Evolutionary conservation across 2,113 vertebrate genomes (phyloP).

Genomic region (Myodes glareolus): DNA sequence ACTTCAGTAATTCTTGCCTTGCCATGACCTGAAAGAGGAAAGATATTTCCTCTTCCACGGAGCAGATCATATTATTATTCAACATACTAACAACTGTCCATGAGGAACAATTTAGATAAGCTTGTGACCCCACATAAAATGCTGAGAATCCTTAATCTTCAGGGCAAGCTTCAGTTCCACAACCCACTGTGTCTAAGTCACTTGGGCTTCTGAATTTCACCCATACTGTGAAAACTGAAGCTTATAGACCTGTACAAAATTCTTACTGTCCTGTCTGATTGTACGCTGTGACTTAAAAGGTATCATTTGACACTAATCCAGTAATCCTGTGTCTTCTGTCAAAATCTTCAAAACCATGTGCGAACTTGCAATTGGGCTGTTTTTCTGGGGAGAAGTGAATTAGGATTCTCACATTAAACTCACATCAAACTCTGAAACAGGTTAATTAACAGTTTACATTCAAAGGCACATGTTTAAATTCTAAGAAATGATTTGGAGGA

Average conservation of each 20-base stretch:
- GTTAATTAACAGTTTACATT: not conserved
- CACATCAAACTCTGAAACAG: not conserved
- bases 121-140: not conserved
- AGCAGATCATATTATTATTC: not conserved
- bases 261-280: not conserved
- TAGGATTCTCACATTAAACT: not conserved
- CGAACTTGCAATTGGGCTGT: not conserved
- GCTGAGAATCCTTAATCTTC: not conserved
- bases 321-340: not conserved
- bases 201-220: not conserved
- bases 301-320: not conserved
- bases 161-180: not conserved
- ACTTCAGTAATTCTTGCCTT: not conserved
- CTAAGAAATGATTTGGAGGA: not conserved
- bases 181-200: not conserved
- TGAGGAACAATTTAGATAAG: not conserved
- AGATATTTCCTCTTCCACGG: not conserved
- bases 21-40: not conserved
- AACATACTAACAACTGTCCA: not conserved
- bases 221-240: too few species aligned
- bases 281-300: not conserved
- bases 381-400: not conserved
- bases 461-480: not conserved
- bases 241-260: not conserved
- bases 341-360: not conserved